A percentile compares a stretch with the other conserved stretches of the same genome.
phyloP scores from a whole-genome alignment of 2,113 vertebrate species.

The Melospiza melodia region DNA sequence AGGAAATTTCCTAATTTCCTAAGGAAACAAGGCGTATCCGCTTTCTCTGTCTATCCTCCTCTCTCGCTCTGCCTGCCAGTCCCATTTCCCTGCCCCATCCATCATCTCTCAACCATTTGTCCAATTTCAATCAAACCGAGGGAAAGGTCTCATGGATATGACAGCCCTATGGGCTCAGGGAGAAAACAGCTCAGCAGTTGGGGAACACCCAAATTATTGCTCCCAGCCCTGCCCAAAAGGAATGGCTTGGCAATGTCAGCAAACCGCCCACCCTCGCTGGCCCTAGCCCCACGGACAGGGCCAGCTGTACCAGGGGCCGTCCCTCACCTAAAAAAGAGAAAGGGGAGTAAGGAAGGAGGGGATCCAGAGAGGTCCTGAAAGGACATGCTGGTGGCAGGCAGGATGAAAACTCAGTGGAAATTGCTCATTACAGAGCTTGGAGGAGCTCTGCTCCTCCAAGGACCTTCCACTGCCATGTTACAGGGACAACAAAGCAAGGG shows the following conservation, averaged over 20 bases:
- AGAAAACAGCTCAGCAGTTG: not conserved
- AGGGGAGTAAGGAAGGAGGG: not conserved
- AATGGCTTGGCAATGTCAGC: accelerated
- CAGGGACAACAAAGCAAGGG: not conserved
- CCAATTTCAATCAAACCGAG: not conserved
- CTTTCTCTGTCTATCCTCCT: conserved; percentile 42
- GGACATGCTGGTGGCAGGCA: accelerated
- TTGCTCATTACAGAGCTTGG: not conserved
- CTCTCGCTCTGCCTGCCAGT: conserved; percentile 23
- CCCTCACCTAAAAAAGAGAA: not conserved
- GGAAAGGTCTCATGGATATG: not conserved
- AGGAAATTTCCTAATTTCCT: conserved; percentile 67
- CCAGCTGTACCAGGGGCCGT: not conserved
- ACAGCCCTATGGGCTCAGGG: not conserved
- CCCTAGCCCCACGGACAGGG: not conserved
- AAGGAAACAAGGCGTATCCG: conserved; percentile 51
- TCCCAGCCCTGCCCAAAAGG: not conserved
- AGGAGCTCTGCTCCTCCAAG: not conserved
- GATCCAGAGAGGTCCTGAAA: not conserved
- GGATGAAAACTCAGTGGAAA: not conserved
- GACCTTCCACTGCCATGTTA: not conserved
- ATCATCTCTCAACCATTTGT: conserved; percentile 28
- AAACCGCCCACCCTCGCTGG: accelerated
- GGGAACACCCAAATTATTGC: not conserved
- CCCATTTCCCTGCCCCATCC: conserved; percentile 1